Evolutionary conservation across 2,797 vertebrate species (phyloP).

Genomic region (Diplodus puntazzo): DNA sequence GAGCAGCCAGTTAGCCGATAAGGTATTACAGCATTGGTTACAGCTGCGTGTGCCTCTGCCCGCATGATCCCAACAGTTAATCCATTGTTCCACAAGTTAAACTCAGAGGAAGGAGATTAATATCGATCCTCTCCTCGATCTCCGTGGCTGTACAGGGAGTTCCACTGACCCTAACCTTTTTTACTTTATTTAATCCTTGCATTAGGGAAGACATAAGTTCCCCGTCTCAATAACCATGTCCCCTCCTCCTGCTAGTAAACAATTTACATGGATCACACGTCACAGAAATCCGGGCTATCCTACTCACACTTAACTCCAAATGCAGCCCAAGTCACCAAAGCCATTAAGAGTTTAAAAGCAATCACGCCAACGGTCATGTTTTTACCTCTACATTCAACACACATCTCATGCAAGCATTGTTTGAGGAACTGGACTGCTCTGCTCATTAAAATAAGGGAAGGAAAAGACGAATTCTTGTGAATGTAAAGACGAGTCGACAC

Average conservation of each 20-base stretch:
- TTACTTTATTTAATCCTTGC: constrained; percentile 25
- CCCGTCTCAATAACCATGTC: constrained; percentile 19
- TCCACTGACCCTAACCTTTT: not conserved
- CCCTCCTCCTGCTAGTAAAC: constrained; percentile 51
- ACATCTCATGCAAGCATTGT: not conserved
- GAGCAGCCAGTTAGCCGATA: constrained; percentile 13
- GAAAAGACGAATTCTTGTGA: constrained; percentile 10
- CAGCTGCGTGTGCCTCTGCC: constrained; percentile 52
- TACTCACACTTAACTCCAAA: constrained; percentile 45
- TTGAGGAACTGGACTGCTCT: not conserved
- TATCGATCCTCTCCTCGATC: constrained; percentile 21
- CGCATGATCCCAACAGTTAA: constrained; percentile 60
- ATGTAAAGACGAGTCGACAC: constrained; percentile 1
- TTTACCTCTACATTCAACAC: not conserved
- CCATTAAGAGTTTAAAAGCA: not conserved
- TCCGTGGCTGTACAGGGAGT: constrained; percentile 3
- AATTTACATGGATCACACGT: constrained; percentile 72
- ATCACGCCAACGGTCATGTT: constrained; percentile 17
- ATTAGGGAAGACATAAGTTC: constrained; percentile 33
- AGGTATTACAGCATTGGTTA: constrained; percentile 48
- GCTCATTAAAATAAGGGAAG: not conserved
- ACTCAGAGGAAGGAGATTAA: constrained; percentile 37
- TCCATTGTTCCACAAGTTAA: constrained; percentile 54
- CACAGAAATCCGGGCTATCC: constrained; percentile 37
- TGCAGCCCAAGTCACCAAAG: constrained; percentile 20